Conservation (phyloP, 2,113 vertebrate genomes). For the Struthio camelus region DNA sequence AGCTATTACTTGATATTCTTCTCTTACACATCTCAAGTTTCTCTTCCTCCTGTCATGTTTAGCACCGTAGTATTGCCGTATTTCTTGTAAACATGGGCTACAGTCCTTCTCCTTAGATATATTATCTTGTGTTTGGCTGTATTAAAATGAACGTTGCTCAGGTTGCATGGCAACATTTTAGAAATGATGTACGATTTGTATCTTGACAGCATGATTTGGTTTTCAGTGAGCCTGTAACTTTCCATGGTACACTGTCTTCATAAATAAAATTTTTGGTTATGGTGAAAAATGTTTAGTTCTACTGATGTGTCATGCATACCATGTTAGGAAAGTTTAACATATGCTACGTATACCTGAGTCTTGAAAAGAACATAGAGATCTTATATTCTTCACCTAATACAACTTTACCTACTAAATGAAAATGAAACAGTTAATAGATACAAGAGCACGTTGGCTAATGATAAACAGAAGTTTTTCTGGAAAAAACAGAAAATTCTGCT, state of each 20-base stretch:
- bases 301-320: accelerated
- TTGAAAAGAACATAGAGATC: not conserved
- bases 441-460: not conserved
- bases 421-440: not conserved
- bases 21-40: not conserved
- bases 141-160: not conserved
- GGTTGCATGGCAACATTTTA: not conserved
- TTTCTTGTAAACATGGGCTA: not conserved
- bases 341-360: accelerated
- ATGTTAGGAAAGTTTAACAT: not conserved
- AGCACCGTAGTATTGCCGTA: not conserved
- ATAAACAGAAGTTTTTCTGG: not conserved
- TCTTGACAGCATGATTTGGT: not conserved
- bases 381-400: not conserved
- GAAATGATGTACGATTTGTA: not conserved
- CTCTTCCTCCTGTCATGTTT: not conserved
- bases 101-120: not conserved
- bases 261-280: not conserved
- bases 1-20: not conserved
- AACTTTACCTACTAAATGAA: not conserved
- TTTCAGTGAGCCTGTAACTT: not conserved
- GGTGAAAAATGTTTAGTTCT: not conserved
- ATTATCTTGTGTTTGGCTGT: not conserved
- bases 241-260: not conserved
- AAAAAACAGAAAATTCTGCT: not conserved